These are phyloP conservation scores for Amphiduros pacificus DNA, from an alignment of 2,888 invertebrate species.

Conservation along the genomic window DNA sequence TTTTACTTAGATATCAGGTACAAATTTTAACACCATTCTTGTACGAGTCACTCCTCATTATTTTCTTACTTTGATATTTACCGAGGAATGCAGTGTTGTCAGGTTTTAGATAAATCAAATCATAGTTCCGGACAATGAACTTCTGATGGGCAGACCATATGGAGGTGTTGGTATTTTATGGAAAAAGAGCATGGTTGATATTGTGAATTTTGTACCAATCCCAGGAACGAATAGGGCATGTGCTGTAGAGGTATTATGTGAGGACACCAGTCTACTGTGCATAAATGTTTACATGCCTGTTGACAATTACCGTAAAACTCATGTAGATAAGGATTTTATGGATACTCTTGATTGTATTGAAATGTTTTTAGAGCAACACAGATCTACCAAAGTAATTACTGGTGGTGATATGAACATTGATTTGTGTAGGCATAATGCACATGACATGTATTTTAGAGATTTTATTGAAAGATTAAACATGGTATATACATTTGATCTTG, in stretches of 20 bases:
- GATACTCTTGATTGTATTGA: not conserved
- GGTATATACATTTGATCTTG: not conserved
- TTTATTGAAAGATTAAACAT: not conserved
- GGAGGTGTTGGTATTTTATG: not conserved
- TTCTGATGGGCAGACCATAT: not conserved
- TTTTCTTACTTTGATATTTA: too few relatives aligned
- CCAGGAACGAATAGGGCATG: not conserved
- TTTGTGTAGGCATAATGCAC: not conserved
- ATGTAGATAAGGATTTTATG: not conserved
- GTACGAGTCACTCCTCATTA: too few relatives aligned
- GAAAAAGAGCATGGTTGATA: not conserved
- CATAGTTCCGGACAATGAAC: not conserved
- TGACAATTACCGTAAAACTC: not conserved
- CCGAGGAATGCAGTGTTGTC: too few relatives aligned
- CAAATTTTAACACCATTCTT: too few relatives aligned
- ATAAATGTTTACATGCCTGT: not conserved
- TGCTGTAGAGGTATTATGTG: not conserved
- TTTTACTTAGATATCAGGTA: too few relatives aligned
- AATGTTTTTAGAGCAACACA: not conserved
- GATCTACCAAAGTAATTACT: not conserved
- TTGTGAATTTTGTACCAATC: not conserved
- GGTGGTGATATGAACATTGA: not conserved
- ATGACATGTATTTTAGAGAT: not conserved
- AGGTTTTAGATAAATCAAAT: too few relatives aligned
- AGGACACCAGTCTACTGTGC: not conserved